Evolutionary conservation across 2,888 invertebrate species (phyloP).

Genomic region (Metacarcinus magister): DNA sequence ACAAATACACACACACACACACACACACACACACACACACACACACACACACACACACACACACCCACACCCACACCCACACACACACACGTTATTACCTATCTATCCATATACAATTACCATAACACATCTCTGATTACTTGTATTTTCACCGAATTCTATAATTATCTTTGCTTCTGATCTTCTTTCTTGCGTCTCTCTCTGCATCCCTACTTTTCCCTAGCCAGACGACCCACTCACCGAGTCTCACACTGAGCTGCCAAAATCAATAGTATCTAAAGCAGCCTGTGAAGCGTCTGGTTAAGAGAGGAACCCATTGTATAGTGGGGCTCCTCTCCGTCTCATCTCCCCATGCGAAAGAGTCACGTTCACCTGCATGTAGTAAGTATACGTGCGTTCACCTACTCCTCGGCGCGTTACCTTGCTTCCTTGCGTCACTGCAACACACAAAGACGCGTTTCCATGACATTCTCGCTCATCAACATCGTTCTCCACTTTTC

Average conservation of each 20-base stretch:
- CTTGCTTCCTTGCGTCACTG: not conserved
- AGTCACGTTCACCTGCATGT: not conserved
- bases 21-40: too few species aligned
- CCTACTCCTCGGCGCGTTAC: not conserved
- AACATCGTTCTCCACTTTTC: not conserved
- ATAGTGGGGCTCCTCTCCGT: not conserved
- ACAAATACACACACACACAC: too few species aligned
- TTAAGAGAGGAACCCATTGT: not conserved
- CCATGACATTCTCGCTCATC: not conserved
- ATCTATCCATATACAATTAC: not conserved
- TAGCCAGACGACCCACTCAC: slow-evolving; percentile 57
- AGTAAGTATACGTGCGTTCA: not conserved
- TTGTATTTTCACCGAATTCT: not conserved
- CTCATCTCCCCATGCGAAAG: not conserved
- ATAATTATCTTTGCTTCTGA: not conserved
- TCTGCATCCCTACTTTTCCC: not conserved
- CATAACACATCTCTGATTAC: not conserved
- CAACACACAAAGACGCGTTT: not conserved
- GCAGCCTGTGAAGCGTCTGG: slow-evolving; percentile 42
- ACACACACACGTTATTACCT: not conserved
- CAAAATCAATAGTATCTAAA: slow-evolving; percentile 56
- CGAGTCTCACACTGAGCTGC: slow-evolving; percentile 50
- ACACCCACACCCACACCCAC: not conserved
- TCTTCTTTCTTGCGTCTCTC: too few species aligned
- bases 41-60: not conserved